Conservation (phyloP, 92 coral and sea anemone species). For the Palythoa caribaeorum region DNA sequence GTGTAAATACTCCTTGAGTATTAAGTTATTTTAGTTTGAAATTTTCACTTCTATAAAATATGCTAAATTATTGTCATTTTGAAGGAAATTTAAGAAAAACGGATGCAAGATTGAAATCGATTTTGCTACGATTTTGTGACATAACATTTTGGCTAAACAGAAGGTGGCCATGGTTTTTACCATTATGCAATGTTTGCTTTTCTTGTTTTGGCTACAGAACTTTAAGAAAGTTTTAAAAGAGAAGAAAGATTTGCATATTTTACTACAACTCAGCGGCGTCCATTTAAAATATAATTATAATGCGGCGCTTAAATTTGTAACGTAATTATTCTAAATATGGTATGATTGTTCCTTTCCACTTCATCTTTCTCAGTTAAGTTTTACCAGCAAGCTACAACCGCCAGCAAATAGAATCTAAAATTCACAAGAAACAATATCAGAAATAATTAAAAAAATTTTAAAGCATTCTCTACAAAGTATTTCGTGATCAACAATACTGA, state of each 20-base stretch:
- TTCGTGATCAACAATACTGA: no score
- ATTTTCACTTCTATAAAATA: neutral
- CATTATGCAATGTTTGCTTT: neutral
- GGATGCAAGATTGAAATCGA: neutral
- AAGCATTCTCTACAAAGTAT: no score
- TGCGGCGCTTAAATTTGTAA: no score
- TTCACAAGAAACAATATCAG: no score
- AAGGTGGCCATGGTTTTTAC: neutral
- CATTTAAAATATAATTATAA: no score
- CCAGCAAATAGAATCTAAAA: no score
- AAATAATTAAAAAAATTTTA: no score
- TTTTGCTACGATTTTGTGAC: neutral
- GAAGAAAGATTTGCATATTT: neutral
- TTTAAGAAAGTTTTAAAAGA: neutral
- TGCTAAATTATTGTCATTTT: neutral
- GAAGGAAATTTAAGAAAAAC: neutral
- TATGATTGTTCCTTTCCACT: no score
- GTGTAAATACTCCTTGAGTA: constrained; percentile 2
- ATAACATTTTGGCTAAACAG: neutral
- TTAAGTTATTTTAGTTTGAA: constrained; percentile 4
- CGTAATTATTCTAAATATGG: no score
- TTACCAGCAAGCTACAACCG: no score
- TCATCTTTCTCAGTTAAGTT: no score
- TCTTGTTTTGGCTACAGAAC: constrained; percentile 1
- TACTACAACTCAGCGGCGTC: neutral